Percentiles rank a stretch among this genome's conserved stretches.
Evolutionary conservation across 2,797 vertebrate genomes (phyloP).

Genomic region (Salarias fasciatus): DNA sequence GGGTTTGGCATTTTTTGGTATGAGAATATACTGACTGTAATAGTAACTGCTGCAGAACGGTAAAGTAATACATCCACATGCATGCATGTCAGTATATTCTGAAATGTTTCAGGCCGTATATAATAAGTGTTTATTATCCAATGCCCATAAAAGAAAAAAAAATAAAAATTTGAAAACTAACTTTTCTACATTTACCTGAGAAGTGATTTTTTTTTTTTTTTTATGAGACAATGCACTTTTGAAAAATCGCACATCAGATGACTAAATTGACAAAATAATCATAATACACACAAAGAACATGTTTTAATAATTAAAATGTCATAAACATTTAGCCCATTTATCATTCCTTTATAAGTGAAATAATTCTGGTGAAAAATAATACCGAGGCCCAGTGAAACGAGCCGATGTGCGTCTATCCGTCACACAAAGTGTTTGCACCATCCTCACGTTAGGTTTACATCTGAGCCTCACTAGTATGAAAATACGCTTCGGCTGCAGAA

Average conservation of each 20-base stretch:
- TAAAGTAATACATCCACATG: neutral
- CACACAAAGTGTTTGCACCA: constrained; percentile 35
- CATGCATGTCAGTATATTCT: no score
- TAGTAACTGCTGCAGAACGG: neutral
- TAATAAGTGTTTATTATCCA: no score
- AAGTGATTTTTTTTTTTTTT: no score
- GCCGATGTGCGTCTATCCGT: constrained; percentile 35
- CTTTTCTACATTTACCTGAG: no score
- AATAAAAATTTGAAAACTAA: no score
- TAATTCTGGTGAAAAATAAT: constrained; percentile 30
- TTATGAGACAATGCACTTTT: no score
- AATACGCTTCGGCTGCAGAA: constrained; percentile 54
- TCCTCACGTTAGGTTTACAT: constrained; percentile 42
- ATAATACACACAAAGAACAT: no score
- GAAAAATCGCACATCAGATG: no score
- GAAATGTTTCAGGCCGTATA: no score
- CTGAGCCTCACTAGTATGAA: constrained; percentile 37
- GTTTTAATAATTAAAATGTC: no score
- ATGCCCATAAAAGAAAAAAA: no score
- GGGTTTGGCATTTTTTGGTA: neutral
- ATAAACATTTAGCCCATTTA: constrained; percentile 1
- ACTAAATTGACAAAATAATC: no score
- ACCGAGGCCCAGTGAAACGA: constrained; percentile 35
- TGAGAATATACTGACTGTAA: neutral
- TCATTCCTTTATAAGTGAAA: constrained; percentile 37